Evolutionary conservation across 2,797 vertebrate genomes (phyloP), one percentile per base, ranked within the genome.

Genomic region (Enteromius unitaeniatus): DNA sequence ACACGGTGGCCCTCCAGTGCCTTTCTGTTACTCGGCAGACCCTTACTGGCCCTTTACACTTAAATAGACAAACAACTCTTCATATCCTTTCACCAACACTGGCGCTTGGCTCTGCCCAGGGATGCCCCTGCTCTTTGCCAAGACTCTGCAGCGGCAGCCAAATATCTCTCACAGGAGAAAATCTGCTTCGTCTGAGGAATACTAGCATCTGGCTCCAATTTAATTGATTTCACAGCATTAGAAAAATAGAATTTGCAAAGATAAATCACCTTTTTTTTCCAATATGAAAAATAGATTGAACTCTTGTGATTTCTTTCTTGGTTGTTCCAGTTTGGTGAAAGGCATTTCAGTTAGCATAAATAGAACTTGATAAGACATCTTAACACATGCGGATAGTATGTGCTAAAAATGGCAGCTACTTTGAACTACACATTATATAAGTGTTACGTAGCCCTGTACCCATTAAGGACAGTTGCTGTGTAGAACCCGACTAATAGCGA

Each of bases 301-400:
- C 87, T 86, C 37, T 76, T 21, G 53, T 79, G 86, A 60, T 28
- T 89, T 90, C 88, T 85, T 69, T 92, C 85, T 93, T 89, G 92
- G 88, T 90, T 89, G 93, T 92, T 95, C 92, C 96, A 95, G 95
- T 94, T 94, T 96, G 97, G 97, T 97, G 97, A 97, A 97, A 99
- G 96, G 96, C 94, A 94, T 93, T 90, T 80, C 68, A 84, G 69
- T 89, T 81, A 89, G 88, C 88, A 85, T 86, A 92, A 91, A 93
- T 89, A 91, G 45, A 89, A 87, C 87, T 77, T 88, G 81, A 89
- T 89, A 86, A 83, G 86, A 93, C 87, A 91, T 90, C 88, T 88
- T 84, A 87, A 92, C 90, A 93, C 93, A 94, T 94, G 93, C 93
- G 90, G 82, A 90, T 85, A 90, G 90, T 89, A 86, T 88, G 87